phyloP scores from a whole-genome alignment of 2,888 invertebrate genomes.

The Mactromeris polynyma region DNA sequence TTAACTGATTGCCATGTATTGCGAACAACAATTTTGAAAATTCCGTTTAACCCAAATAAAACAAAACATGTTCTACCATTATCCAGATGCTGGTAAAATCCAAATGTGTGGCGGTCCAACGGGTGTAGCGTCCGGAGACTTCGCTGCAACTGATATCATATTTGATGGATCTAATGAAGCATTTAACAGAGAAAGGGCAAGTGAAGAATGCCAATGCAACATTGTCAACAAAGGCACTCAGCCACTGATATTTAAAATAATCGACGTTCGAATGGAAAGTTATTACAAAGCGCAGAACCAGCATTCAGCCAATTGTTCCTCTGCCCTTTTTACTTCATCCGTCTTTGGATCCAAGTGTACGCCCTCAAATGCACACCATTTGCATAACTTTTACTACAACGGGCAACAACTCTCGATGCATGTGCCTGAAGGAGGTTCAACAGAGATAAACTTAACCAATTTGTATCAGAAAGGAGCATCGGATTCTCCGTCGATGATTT shows the following conservation, averaged over 20 bases:
- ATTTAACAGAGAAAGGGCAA: constrained; percentile 27
- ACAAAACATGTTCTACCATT: background rate
- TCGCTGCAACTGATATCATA: background rate
- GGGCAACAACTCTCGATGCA: background rate
- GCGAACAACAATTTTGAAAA: background rate
- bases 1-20: background rate
- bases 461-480: background rate
- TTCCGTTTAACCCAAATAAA: background rate
- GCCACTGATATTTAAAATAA: background rate
- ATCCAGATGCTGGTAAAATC: constrained; percentile 15
- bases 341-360: background rate
- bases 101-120: constrained; percentile 23
- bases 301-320: background rate
- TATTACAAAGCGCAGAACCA: constrained; percentile 16
- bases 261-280: constrained; percentile 21
- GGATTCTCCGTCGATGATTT: constrained; percentile 36
- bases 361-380: background rate
- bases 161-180: constrained; percentile 47
- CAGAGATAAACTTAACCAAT: background rate
- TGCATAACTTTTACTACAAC: background rate
- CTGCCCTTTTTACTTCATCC: background rate
- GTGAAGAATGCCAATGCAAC: constrained; percentile 37
- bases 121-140: background rate
- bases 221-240: constrained; percentile 1
- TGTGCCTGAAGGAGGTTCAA: background rate